Base-by-base conservation (phyloP, 2,888 invertebrate species). In the Eupithecia pulchellata region DNA sequence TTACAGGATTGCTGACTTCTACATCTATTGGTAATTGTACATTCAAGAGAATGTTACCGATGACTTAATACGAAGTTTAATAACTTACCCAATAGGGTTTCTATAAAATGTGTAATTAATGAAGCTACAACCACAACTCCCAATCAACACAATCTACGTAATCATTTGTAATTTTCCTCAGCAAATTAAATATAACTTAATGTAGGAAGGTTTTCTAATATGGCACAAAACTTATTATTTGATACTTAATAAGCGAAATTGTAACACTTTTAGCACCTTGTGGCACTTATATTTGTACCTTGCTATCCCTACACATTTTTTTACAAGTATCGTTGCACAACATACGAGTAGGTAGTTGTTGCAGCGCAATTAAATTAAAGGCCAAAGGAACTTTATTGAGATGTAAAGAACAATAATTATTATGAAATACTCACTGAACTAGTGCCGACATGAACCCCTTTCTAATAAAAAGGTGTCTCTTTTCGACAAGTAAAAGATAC, bases 141-240 rank as follows among this genome's bases (percentile, higher is more conserved):
- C n/a, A n/a, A n/a, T n/a, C n/a, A 42, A 42, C 6, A n/a, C 42
- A 42, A n/a, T 8, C 2, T 6, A 52, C 25, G 25, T 11, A 57
- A 29, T 14, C 4, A 14, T 29, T 57, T 57, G 27, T 57, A 2
- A 29, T 29, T 57, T 57, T 57, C 57, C 4, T 11, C 8, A 47
- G 2, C 11, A 25, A 4, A 47, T 52, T 25, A 52, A 25, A 25
- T 25, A 11, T 25, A 25, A 13, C 25, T 52, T 52, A 47, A 0
- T 42, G n/a, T 47, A 25, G 52, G 25, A 20, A 52, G 47, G 52
- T 25, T 52, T 52, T 52, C n/a, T 52, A 25, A 52, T 52, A 52
- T 52, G 52, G 52, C 52, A 52, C 52, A 52, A 52, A 52, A 47
- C 25, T 25, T 52, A 25, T 25, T 25, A 47, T 47, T 42, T 47